phyloP scores from a whole-genome alignment of 2,797 vertebrate species.

The Coreius guichenoti region DNA sequence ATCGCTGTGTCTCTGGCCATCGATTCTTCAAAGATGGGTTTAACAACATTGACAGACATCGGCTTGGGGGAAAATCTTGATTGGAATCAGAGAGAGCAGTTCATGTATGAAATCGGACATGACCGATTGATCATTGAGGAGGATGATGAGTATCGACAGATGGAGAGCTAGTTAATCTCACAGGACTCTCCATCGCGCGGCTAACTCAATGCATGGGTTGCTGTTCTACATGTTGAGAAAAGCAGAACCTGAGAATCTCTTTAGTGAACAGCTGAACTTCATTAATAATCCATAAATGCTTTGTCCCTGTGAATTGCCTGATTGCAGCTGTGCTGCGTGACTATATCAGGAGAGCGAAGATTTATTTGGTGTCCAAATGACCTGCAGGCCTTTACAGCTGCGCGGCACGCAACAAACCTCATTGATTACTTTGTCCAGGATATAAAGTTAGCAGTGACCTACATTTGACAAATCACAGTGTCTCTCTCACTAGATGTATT shows the following conservation, averaged over 20 bases:
- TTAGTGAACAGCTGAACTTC: not conserved
- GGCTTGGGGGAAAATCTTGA: constrained; percentile 63
- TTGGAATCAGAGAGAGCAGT: constrained; percentile 67
- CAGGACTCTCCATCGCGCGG: not conserved
- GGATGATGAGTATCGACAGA: constrained; percentile 32
- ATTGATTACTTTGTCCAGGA: constrained; percentile 66
- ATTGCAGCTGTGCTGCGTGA: not conserved
- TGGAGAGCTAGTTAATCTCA: not conserved
- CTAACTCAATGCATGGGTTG: not conserved
- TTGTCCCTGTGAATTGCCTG: not conserved
- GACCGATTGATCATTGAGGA: constrained; percentile 76
- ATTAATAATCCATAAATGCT: not conserved
- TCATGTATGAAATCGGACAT: constrained; percentile 84
- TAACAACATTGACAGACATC: constrained; percentile 12
- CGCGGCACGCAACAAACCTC: not conserved
- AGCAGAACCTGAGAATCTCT: not conserved
- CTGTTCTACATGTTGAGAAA: not conserved
- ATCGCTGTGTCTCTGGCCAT: constrained; percentile 31
- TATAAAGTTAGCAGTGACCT: constrained; percentile 59
- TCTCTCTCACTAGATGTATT: not conserved
- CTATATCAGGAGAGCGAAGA: not conserved
- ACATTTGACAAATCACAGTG: constrained; percentile 64
- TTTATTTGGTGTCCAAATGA: constrained; percentile 43
- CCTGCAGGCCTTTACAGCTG: constrained; percentile 52
- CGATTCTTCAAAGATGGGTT: constrained; percentile 74